Base-by-base conservation (phyloP, 2,113 vertebrate genomes). In the Corvus cornix region DNA sequence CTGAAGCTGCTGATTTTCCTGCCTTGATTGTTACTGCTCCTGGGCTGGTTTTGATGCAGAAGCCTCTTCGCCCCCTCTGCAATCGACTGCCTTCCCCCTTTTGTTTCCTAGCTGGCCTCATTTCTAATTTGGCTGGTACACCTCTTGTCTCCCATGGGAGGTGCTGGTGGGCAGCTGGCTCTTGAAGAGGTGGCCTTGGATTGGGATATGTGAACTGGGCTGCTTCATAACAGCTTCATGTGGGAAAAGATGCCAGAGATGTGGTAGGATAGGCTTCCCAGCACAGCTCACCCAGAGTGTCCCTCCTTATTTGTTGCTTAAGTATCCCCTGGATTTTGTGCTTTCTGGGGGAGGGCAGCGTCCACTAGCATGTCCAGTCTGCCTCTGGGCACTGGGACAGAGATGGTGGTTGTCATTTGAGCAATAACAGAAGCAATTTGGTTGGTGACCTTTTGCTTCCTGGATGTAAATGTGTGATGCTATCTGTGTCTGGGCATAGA, bases 301-400 rank as follows among this genome's bases (percentile, higher is more conserved):
- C 23, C 26, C 17, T 88, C 58, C 39, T 67, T 53, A 28, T 11
- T 4, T 13, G 33, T 33, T 58, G 13, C 20, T 72, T 2, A 39
- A 68, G 10, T 10, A 8, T 35, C 19, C 9, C 12, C 13, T 5
- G 12, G 77, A 14, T 23, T 55, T 56, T 48, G 44, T 73, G 9
- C 20, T 84, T 49, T 31, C 18, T 44, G 19, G 0, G 1, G 24
- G 22, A 88, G 52, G 6, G 27, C 27, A 46, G 58, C 27, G 58
- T 63, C 30, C 1, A 0, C 39, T 0, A 6, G 3, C 7, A 2
- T 27, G 41, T 16, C 35, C 3, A 1, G 1, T n/a, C 79, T 74
- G 37, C 41, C 26, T 37, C 64, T 31, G 28, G 41, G 13, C 17
- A 4, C 30, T 22, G 41, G 22, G 41, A 19, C 0, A 6, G 60